Base-by-base conservation (phyloP, 2,797 vertebrate species). In the Spinus pinus region DNA sequence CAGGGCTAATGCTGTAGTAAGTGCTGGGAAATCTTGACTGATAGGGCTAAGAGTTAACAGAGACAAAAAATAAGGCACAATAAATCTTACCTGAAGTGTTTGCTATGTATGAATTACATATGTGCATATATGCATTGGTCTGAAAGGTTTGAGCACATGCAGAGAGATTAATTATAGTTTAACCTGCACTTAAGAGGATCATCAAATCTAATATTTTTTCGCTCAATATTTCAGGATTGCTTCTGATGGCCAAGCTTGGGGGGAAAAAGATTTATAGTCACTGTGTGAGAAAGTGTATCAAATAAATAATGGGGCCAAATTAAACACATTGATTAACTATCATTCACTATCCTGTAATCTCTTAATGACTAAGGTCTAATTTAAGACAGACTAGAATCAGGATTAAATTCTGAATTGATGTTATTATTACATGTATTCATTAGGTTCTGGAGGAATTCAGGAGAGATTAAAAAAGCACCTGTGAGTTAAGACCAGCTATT, bases 271-370 rank as follows among this genome's bases (percentile, higher is more conserved):
- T 97, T 96, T 95, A 97, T 94, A 91, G 35, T 28, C 62, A 8
- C 80, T 67, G 39, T 78, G 58, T 78, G 75, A 91, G 88, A 94
- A 96, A 94, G 71, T 77, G 70, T 88, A 97, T 96, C 95, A 96
- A 95, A 97, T 97, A 96, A 97, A 96, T 97, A 97, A 97, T 89
- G 61, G 86, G 91, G 33, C 57, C 89, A 97, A 97, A 97, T 97
- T 96, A 96, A 97, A 95, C 61, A 81, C 93, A 96, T 96, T 94
- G 96, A 97, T 97, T 97, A 96, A 94, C 94, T 94, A 96, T 96
- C 96, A 94, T 86, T 97, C 92, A 92, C 90, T 92, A 90, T 96
- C 93, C 91, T 94, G 93, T 92, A 95, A 96, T 96, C 89, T 97
- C 87, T 80, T 96, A 96, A 96, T 85, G 94, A 88, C 90, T 86